A percentile compares a stretch with the other conserved stretches of the same genome.
phyloP scores from a whole-genome alignment of 2,888 invertebrate species.

The Drepana falcataria region DNA sequence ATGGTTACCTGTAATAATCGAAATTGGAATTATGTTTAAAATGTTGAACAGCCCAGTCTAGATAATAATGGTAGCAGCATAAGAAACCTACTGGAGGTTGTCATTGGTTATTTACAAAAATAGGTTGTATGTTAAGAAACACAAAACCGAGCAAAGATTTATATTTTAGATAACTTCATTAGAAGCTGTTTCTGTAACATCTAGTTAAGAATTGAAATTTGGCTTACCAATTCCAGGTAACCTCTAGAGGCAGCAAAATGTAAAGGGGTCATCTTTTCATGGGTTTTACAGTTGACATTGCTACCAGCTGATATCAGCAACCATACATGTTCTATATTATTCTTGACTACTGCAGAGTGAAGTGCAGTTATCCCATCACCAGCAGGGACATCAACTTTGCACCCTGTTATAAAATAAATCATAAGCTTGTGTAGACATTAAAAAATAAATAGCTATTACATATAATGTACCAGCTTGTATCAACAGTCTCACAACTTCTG shows the following conservation, averaged over 20 bases:
- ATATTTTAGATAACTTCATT: no score
- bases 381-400: constrained; percentile 82
- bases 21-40: no score
- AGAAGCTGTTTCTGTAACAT: no score
- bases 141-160: no score
- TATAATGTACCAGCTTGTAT: constrained; percentile 74
- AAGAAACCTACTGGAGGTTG: no score
- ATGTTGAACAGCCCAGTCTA: no score
- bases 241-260: constrained; percentile 81
- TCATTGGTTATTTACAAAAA: no score
- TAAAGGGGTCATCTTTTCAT: constrained; percentile 80
- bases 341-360: constrained; percentile 81
- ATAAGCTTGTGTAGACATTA: neutral
- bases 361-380: constrained; percentile 82
- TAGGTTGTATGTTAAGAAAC: no score
- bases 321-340: constrained; percentile 77
- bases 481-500: constrained; percentile 79
- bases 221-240: constrained; percentile 67
- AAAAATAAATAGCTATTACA: neutral
- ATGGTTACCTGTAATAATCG: constrained; percentile 61
- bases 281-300: constrained; percentile 79
- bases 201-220: neutral
- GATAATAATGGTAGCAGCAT: no score
- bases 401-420: constrained; percentile 54
- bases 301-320: constrained; percentile 77